These are phyloP conservation scores for Hafferia zeledoni DNA, from an alignment of 2,797 vertebrate genomes.

Conservation along the genomic window DNA sequence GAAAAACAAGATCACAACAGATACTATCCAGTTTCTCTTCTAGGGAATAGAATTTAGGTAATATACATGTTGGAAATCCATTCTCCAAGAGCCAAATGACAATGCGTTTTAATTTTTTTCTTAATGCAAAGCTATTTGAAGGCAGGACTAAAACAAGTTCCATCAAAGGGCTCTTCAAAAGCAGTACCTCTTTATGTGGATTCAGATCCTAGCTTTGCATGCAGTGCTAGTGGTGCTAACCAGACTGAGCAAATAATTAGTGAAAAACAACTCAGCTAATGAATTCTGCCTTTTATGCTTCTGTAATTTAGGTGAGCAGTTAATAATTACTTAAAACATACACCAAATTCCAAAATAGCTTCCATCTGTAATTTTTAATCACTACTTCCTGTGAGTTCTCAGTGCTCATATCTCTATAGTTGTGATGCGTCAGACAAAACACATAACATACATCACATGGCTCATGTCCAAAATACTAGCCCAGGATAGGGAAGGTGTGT, in stretches of 20 bases:
- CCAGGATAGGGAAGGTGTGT: neutral
- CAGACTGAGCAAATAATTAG: neutral
- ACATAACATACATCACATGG: rapidly evolving
- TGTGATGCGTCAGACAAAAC: neutral
- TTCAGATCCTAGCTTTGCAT: neutral
- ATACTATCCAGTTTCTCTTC: neutral
- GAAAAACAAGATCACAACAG: slow-evolving; percentile 54
- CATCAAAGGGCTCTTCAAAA: neutral
- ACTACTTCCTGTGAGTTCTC: neutral
- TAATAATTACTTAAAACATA: neutral
- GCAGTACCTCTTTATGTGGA: neutral
- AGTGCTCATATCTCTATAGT: neutral
- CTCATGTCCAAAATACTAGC: neutral
- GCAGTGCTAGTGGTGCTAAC: neutral
- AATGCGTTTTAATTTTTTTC: neutral
- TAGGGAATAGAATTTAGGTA: slow-evolving; percentile 52
- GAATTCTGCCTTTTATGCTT: neutral
- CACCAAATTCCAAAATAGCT: neutral
- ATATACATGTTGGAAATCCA: slow-evolving; percentile 33
- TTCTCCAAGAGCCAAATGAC: slow-evolving; percentile 4
- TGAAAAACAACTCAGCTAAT: neutral
- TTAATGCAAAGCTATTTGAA: neutral
- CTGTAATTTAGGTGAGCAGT: neutral
- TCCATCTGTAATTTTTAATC: neutral
- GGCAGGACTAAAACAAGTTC: neutral